Evolutionary conservation across 2,113 vertebrate species (phyloP).

Genomic region (Silurus asotus): DNA sequence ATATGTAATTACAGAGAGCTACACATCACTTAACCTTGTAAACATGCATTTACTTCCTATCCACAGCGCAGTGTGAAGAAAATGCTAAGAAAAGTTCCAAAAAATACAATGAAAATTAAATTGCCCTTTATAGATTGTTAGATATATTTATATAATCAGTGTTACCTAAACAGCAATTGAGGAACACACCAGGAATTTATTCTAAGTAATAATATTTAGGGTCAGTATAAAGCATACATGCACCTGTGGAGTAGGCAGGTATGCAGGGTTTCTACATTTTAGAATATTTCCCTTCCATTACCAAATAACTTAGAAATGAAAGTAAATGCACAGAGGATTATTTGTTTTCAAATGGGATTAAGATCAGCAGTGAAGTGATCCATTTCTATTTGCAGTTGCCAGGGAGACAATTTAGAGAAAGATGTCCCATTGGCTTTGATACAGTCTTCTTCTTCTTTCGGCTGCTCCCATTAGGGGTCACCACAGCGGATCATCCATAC

Average conservation of each 20-base stretch:
- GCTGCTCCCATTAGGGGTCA: too few relatives aligned
- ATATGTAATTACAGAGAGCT: conserved; percentile 2
- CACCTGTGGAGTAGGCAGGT: neutral
- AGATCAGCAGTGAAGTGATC: neutral
- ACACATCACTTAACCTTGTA: conserved; percentile 1
- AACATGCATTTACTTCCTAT: neutral
- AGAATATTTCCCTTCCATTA: neutral
- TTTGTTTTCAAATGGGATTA: neutral
- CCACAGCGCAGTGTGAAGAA: neutral
- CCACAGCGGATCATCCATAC: too few relatives aligned
- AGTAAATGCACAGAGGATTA: neutral
- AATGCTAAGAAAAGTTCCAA: neutral
- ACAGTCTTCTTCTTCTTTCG: too few relatives aligned
- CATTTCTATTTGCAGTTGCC: neutral
- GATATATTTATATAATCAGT: neutral
- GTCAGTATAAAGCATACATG: neutral
- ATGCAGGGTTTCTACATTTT: neutral
- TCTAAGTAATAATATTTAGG: neutral
- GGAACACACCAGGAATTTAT: neutral
- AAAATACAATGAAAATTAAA: neutral
- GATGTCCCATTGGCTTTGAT: neutral
- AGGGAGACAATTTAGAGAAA: neutral
- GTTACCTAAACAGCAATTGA: neutral
- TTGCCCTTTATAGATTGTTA: too few relatives aligned
- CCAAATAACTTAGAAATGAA: neutral